Percentiles rank a stretch among this genome's conserved stretches.
These are phyloP conservation scores for Morpho helenor DNA, from an alignment of 2,888 invertebrate species.

Conservation along the genomic window DNA sequence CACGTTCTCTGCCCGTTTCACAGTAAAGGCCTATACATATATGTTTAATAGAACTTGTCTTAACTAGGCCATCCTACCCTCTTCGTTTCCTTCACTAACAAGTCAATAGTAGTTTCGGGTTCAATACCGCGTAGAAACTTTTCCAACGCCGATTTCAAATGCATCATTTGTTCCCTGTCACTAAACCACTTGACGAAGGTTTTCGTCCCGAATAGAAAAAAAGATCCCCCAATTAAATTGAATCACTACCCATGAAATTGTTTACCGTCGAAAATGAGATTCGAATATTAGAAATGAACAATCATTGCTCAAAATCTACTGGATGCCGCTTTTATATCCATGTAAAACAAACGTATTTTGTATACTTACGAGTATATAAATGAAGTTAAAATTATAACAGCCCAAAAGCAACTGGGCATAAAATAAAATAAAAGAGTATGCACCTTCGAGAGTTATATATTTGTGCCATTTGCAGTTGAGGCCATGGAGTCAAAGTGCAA, in stretches of 20 bases:
- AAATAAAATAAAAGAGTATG: too few relatives aligned
- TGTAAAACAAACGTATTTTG: too few relatives aligned
- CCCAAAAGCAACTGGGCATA: too few relatives aligned
- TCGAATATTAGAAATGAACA: slow-evolving; percentile 28
- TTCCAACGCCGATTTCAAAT: slow-evolving; percentile 41
- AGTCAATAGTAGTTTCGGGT: slow-evolving; percentile 16
- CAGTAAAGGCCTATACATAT: too few relatives aligned
- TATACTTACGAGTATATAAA: too few relatives aligned
- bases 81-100: slow-evolving; percentile 4
- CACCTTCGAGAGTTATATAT: too few relatives aligned
- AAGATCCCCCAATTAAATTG: slow-evolving; percentile 73
- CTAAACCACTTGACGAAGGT: slow-evolving; percentile 63
- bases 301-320: slow-evolving; percentile 21
- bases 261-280: slow-evolving; percentile 64
- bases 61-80: too few relatives aligned
- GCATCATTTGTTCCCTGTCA: slow-evolving; percentile 71
- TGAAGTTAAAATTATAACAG: too few relatives aligned
- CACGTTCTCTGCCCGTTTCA: too few relatives aligned
- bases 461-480: too few relatives aligned
- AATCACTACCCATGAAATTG: slow-evolving; percentile 72
- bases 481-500: too few relatives aligned
- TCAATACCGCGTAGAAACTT: slow-evolving; percentile 19
- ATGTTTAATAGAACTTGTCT: too few relatives aligned
- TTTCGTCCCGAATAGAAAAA: slow-evolving; percentile 50
- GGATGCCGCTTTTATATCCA: background rate